Base-by-base conservation (phyloP, 2,888 invertebrate species). In the Ommatoiulus sabulosus region DNA sequence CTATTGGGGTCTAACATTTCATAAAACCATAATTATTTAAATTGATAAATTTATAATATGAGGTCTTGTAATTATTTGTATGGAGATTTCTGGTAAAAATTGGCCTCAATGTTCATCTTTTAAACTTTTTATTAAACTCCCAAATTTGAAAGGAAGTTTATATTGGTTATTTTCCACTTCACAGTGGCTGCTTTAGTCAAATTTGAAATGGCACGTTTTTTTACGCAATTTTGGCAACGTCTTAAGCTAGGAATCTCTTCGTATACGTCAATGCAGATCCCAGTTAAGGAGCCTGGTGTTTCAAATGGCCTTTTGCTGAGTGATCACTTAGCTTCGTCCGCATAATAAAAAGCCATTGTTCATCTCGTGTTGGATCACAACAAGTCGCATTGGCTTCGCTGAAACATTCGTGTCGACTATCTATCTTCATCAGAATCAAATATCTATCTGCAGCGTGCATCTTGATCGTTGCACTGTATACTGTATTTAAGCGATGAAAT, bases 261-360 rank as follows among this genome's bases (percentile, higher is more conserved):
- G 57, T 17, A 1, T 57, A 17, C 17, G 35, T 35, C 57, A 57
- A 17, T 17, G 57, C 57, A 57, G 57, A 57, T 57, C 17, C 15
- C 57, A 7, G 12, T 17, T 57, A 57, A 57, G 57, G 57, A 57
- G 57, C 7, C 57, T 57, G 1, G 57, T 57, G 17, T 57, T 17
- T 3, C 17, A 57, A 57, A 57, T 57, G 57, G 57, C 57, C 57
- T 57, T 57, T 57, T 57, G 35, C 57, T 57, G 57, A 57, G 57
- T 57, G 57, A 57, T 57, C 57, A 57, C 57, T 57, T 57, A 57
- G 57, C 57, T 12, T 57, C 57, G 17, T 10, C 57, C 57, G 57
- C 57, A 57, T 57, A 57, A 57, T 57, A 57, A 57, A 57, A 57
- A 57, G 15, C 57, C 57, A 57, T 57, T 57, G 15, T 57, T 57